phyloP scores from a whole-genome alignment of 2,888 invertebrate genomes.

The Spisula solida region DNA sequence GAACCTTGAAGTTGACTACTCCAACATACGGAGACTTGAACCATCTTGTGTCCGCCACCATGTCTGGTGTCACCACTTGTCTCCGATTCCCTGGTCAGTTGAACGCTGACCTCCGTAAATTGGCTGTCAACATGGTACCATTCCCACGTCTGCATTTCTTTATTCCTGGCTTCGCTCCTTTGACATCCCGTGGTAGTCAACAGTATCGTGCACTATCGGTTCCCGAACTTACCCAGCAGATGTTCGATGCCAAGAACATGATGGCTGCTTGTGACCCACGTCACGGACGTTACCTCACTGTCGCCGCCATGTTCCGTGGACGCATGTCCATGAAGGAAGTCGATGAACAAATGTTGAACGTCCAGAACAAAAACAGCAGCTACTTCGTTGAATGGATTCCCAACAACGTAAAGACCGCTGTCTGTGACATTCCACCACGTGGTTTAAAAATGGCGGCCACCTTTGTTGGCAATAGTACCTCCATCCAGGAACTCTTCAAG shows the following conservation, averaged over 20 bases:
- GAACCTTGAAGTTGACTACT: conserved; percentile 93
- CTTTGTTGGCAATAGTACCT: conserved; percentile 91
- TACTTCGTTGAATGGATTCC: conserved; percentile 97
- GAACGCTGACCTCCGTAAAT: conserved; percentile 79
- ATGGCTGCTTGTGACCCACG: conserved; percentile 85
- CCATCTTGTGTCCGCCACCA: conserved; percentile 90
- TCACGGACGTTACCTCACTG: conserved; percentile 84
- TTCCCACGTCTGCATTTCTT: conserved; percentile 91
- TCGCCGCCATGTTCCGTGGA: conserved; percentile 86
- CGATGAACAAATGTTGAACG: conserved; percentile 97
- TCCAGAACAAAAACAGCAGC: conserved; percentile 97
- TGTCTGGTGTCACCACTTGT: conserved; percentile 92
- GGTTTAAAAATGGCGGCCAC: conserved; percentile 97
- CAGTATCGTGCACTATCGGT: conserved; percentile 79
- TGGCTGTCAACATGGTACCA: conserved; percentile 92
- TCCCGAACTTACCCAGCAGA: conserved; percentile 95
- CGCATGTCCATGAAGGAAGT: conserved; percentile 90
- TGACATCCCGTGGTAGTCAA: conserved; percentile 85
- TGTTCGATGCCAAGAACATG: conserved; percentile 97
- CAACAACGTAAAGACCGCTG: conserved; percentile 96
- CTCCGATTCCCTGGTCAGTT: conserved; percentile 91
- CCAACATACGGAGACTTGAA: conserved; percentile 97
- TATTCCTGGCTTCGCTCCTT: conserved; percentile 85
- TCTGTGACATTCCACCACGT: conserved; percentile 96
- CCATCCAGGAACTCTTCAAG: conserved; percentile 84